Conservation (phyloP, 2,888 invertebrate species). For the Papilio gigon region DNA sequence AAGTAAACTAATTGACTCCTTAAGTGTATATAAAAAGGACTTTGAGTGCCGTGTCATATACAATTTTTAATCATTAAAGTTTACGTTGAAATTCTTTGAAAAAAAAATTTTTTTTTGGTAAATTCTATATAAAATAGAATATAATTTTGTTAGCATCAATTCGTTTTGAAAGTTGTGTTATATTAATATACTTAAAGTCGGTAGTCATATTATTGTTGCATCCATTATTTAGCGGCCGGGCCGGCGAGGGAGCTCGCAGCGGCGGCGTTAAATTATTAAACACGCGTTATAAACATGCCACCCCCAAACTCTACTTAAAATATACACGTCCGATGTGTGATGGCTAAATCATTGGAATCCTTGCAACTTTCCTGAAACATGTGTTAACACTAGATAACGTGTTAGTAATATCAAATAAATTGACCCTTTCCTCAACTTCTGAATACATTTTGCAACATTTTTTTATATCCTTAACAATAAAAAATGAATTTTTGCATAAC, state of each 20-base stretch:
- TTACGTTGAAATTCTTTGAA: too few species aligned
- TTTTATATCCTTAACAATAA: too few species aligned
- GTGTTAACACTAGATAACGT: background rate
- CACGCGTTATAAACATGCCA: constrained; percentile 74
- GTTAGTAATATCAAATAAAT: background rate
- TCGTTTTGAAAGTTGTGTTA: constrained; percentile 48
- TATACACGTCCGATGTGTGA: constrained; percentile 62
- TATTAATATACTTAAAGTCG: constrained; percentile 62
- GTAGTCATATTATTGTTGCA: constrained; percentile 76
- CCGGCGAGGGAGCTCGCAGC: constrained; percentile 67
- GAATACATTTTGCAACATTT: background rate
- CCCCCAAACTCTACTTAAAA: constrained; percentile 68
- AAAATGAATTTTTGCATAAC: background rate
- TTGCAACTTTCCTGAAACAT: constrained; percentile 13
- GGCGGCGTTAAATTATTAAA: constrained; percentile 78
- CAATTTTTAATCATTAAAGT: too few species aligned
- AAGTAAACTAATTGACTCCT: background rate
- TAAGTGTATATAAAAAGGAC: too few species aligned
- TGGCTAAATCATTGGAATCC: constrained; percentile 61
- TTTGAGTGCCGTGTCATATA: too few species aligned
- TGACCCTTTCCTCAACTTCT: background rate
- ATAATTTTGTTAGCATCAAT: constrained; percentile 13
- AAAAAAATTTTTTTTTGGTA: background rate
- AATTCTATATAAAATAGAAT: background rate
- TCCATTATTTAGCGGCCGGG: constrained; percentile 75